These are phyloP conservation scores for Dendrophyllia cribrosa DNA, from an alignment of 64 coral and sea anemone species.

Conservation along the genomic window DNA sequence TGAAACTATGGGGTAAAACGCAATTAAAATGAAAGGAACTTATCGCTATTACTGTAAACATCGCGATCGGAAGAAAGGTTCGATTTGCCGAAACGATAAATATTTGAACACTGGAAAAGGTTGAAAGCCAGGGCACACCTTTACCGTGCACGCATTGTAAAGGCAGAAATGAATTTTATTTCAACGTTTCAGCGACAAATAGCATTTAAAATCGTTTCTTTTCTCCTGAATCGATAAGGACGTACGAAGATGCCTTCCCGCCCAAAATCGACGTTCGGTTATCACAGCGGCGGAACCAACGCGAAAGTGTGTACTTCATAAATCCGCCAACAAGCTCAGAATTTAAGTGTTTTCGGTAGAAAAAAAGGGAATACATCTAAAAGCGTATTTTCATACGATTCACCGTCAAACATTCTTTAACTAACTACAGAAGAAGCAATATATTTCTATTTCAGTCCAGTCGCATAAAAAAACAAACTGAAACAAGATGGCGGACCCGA, in stretches of 20 bases:
- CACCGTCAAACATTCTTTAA: neutral
- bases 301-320: neutral
- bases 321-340: neutral
- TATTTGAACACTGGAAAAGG: constrained; percentile 44
- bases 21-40: neutral
- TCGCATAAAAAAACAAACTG: neutral
- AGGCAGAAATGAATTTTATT: neutral
- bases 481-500: constrained; percentile 50
- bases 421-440: neutral
- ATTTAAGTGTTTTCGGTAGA: constrained; percentile 12
- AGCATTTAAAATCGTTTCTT: neutral
- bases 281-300: neutral
- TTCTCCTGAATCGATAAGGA: neutral
- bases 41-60: constrained; percentile 1
- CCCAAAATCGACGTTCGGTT: neutral
- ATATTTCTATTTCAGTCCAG: neutral
- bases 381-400: neutral
- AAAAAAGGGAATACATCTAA: neutral
- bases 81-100: constrained; percentile 19
- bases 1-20: neutral
- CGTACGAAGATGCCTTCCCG: neutral
- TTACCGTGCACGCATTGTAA: neutral
- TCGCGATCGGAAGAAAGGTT: constrained; percentile 19
- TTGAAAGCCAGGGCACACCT: constrained; percentile 21
- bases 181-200: neutral